Evolutionary conservation across 2,113 vertebrate species (phyloP).

Genomic region (Murina feae): DNA sequence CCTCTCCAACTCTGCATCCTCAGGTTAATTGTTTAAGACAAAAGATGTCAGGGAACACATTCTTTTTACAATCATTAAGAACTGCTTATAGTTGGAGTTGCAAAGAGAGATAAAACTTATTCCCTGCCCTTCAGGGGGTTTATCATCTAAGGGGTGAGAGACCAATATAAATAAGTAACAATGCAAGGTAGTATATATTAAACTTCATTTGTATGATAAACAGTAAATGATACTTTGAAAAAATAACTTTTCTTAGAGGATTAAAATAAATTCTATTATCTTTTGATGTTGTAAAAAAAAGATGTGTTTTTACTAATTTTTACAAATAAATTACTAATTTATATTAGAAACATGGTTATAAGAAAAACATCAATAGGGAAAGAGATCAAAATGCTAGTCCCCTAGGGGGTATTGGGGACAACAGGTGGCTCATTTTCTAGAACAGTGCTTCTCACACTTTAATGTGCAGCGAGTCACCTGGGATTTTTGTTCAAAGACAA

Average conservation of each 20-base stretch:
- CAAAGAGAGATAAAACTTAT: neutral
- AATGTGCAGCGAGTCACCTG: neutral
- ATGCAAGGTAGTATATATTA: neutral
- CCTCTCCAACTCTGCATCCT: neutral
- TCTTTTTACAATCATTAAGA: neutral
- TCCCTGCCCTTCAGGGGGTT: neutral
- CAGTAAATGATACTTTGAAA: neutral
- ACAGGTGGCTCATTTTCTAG: neutral
- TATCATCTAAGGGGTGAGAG: neutral
- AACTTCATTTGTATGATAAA: neutral
- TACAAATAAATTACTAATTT: neutral
- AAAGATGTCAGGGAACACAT: neutral
- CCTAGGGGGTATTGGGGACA: neutral
- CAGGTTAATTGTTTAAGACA: conserved; percentile 17
- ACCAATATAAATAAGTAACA: neutral
- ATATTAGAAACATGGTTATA: neutral
- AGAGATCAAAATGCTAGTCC: neutral
- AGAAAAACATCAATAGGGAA: neutral
- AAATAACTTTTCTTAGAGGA: neutral
- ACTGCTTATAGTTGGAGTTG: neutral
- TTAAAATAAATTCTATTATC: neutral
- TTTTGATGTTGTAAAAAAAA: neutral
- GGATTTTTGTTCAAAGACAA: neutral
- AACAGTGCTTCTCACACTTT: neutral
- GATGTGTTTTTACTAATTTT: neutral